Evolutionary conservation across 2,113 vertebrate genomes (phyloP), one percentile per base, ranked within the genome.

Genomic region (Telmatochromis brachygnathus): DNA sequence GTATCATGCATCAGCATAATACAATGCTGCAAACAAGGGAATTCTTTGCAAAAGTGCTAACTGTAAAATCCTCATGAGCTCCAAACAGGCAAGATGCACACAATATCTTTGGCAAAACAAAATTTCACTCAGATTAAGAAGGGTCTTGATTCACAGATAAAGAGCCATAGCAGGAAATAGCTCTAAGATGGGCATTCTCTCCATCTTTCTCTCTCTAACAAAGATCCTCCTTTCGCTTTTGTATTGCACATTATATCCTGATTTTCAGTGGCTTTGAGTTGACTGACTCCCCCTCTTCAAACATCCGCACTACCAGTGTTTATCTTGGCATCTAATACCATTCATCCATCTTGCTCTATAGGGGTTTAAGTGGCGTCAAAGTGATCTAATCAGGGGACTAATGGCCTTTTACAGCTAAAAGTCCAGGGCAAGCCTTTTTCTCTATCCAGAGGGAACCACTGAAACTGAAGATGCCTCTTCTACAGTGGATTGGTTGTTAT

Each of bases 391-490:
- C 45, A 10, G 51, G 62, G 60, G 81, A 87, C 45, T 58, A 88
- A 94, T 82, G 56, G 89, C 81, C 84, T 87, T 93, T 92, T 88
- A 91, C 79, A 84, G 90, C 85, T 87, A 21, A 77, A 90, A 83
- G 88, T 91, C 92, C 54, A 13, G 19, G 77, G 65, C 14, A 12
- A 6, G 68, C 51, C 62, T 79, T 85, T 88, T 87, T 51, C 81
- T 35, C 60, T 23, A 47, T 79, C 73, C 54, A 3, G 9, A 56
- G 82, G 54, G 79, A 89, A 83, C 23, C 6, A 11, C 23, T 17
- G 35, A 89, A 53, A 55, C 79, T 56, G 28, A 82, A 77, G 39
- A 88, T 17, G 26, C 53, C 54, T 70, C 49, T 75, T 82, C 33
- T 68, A 84, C 68, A 75, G 75, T 55, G 28, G 70, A 91, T 91